Evolutionary conservation across 2,888 invertebrate genomes (phyloP).

Genomic region (Agriopis aurantiaria): DNA sequence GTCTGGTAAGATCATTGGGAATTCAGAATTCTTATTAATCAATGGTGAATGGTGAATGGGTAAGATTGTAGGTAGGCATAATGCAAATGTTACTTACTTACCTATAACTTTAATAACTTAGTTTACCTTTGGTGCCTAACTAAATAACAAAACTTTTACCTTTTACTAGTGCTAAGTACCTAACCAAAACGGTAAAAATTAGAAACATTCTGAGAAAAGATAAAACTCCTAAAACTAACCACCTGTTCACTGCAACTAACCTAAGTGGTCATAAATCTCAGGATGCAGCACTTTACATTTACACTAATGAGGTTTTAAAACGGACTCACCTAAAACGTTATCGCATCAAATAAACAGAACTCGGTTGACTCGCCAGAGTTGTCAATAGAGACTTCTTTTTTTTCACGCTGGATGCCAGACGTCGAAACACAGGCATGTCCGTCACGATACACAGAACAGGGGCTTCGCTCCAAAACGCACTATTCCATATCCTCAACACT

Average conservation of each 20-base stretch:
- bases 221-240: conserved; percentile 43
- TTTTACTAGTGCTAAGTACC: conserved; percentile 13
- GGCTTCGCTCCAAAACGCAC: conserved; percentile 61
- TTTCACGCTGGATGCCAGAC: conserved; percentile 80
- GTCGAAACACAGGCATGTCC: conserved; percentile 82
- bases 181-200: conserved; percentile 37
- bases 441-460: conserved; percentile 67
- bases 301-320: conserved; percentile 65
- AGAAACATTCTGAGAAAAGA: conserved; percentile 42
- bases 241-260: conserved; percentile 53
- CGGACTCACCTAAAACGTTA: conserved; percentile 84
- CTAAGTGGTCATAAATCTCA: conserved; percentile 59
- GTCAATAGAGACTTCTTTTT: conserved; percentile 78
- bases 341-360: conserved; percentile 80
- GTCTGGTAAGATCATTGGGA: too few species aligned
- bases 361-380: conserved; percentile 66
- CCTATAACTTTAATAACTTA: too few species aligned
- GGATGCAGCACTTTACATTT: conserved; percentile 61
- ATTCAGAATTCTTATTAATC: too few species aligned
- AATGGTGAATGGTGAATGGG: too few species aligned
- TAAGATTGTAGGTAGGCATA: too few species aligned
- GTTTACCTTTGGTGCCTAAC: background rate
- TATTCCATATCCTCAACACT: conserved; percentile 75
- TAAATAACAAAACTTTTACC: conserved; percentile 30
- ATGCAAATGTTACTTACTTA: too few species aligned